These are phyloP conservation scores for Acrobasis consociella DNA, from an alignment of 2,888 invertebrate genomes.

Conservation along the genomic window DNA sequence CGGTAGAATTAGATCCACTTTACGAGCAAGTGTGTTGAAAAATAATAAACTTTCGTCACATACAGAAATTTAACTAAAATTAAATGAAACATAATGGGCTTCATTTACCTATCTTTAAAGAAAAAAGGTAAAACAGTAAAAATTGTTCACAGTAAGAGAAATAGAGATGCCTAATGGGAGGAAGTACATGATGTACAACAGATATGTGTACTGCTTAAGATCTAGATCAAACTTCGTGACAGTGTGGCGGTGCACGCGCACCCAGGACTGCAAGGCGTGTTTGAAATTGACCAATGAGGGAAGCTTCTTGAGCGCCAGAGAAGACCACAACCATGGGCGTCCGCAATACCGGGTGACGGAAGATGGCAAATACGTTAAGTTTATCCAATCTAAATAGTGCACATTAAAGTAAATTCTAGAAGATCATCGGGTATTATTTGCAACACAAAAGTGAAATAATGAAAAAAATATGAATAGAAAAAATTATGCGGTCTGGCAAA, in stretches of 20 bases:
- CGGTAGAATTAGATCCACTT: no score
- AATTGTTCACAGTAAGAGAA: neutral
- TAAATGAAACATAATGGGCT: no score
- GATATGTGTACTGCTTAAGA: neutral
- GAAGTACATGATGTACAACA: slow-evolving; percentile 2
- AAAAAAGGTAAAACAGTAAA: neutral
- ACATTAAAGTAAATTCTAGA: no score
- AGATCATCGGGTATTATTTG: no score
- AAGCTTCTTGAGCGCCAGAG: neutral
- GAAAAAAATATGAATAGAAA: no score
- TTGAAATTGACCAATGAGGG: slow-evolving; percentile 7
- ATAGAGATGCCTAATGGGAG: neutral
- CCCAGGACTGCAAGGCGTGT: slow-evolving; percentile 15
- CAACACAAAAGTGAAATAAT: no score
- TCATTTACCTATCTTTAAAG: neutral
- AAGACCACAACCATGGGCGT: slow-evolving; percentile 4
- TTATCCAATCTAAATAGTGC: neutral
- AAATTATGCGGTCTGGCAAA: no score
- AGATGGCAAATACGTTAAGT: slow-evolving; percentile 12
- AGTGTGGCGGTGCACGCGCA: slow-evolving; percentile 20
- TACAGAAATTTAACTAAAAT: no score
- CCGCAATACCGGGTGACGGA: neutral
- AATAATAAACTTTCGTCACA: no score
- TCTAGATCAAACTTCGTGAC: neutral
- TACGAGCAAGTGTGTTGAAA: no score